Conservation (phyloP, 2,797 vertebrate species). For the Parauchenoglanis punctatus region DNA sequence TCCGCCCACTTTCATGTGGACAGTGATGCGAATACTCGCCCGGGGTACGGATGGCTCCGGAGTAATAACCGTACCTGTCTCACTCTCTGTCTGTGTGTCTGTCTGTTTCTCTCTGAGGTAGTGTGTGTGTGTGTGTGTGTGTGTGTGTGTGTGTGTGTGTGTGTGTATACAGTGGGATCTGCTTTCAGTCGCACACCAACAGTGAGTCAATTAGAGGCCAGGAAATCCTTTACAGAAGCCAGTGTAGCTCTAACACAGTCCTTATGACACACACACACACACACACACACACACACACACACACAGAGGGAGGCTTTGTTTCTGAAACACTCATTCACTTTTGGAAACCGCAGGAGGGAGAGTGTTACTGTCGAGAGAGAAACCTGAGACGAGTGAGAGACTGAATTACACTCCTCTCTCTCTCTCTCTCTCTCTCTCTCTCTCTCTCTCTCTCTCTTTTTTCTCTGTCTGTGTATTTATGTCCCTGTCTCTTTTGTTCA, state of each 20-base stretch:
- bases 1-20: neutral
- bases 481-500: neutral
- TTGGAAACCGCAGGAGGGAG: slow-evolving; percentile 15
- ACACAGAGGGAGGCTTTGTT: slow-evolving; percentile 19
- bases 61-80: neutral
- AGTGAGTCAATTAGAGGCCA: slow-evolving; percentile 24
- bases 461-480: neutral
- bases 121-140: neutral
- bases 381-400: neutral
- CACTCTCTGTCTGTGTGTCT: neutral
- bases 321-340: slow-evolving; percentile 9
- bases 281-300: neutral
- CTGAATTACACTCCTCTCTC: neutral
- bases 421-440: neutral
- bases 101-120: neutral
- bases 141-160: slow-evolving; percentile 30
- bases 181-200: slow-evolving; percentile 12
- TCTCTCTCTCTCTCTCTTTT: too few relatives aligned
- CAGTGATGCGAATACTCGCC: neutral
- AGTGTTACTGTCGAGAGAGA: slow-evolving; percentile 11
- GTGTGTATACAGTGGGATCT: neutral
- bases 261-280: slow-evolving; percentile 13
- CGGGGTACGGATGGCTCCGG: neutral
- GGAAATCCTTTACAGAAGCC: slow-evolving; percentile 27
- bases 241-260: slow-evolving; percentile 4